Base-by-base conservation (phyloP, 64 coral and sea anemone genomes). In the Pachyseris speciosa region DNA sequence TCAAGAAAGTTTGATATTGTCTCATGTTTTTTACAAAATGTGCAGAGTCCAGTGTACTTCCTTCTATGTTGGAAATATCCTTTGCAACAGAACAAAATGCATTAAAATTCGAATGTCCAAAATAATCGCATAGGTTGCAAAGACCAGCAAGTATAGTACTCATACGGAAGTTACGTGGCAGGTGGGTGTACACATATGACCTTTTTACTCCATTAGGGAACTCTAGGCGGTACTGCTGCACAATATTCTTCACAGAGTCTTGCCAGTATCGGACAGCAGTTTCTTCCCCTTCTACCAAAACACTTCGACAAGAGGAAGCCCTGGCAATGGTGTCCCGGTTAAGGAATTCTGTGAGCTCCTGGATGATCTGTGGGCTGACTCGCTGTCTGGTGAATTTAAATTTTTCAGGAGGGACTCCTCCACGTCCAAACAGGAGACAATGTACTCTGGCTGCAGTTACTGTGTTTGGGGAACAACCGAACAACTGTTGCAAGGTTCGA, bases 201-300 rank as follows among this genome's bases (percentile, higher is more conserved):
- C 65, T 68, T 30, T 68, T 68, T 16, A 68, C 65, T 32, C 65
- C 65, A 68, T 68, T 68, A 7, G 63, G 28, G 28, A 12, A 57
- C 22, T 57, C 52, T 19, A 57, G 52, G 22, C 52, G 63, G 63
- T 66, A 66, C 63, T 66, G 63, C 24, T 66, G n/a, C 10, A 68
- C 31, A 68, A 68, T 7, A 12, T 30, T 30, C 65, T 68, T 68
- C 3, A 68, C 17, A 1, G 65, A 36, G 31, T 68, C 72, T 25
- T 75, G 72, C 72, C 72, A 75, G 72, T 75, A 75, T 7, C 31
- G 24, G 1, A 93, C 39, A 67, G 64, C 64, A 9, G 64, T 67
- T 13, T 67, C 64, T 31, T 67, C 29, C 5, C 64, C 64, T n/a
- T 30, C 29, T 9, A 67, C 64, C 64, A 67, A 67, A 4, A 67